Conservation (phyloP, 2,797 vertebrate species). For the Glyptemys insculpta region DNA sequence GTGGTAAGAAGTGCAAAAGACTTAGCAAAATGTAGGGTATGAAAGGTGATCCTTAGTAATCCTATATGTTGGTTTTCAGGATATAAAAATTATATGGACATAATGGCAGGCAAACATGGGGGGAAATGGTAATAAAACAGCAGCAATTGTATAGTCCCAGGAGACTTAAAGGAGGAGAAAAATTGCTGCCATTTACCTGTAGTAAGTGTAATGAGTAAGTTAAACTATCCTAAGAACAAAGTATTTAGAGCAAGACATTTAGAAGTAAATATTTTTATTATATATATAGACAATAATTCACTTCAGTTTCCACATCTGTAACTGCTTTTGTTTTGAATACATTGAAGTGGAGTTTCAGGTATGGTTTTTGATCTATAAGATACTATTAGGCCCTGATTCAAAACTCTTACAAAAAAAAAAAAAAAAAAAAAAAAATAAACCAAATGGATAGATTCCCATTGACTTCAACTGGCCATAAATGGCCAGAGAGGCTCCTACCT, state of each 20-base stretch:
- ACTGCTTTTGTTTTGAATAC: neutral
- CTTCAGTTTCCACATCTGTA: neutral
- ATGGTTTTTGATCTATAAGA: neutral
- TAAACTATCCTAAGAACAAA: neutral
- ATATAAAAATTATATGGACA: neutral
- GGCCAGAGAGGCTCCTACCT: neutral
- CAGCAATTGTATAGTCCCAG: neutral
- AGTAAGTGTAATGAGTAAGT: neutral
- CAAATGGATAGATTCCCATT: neutral
- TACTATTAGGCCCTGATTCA: neutral
- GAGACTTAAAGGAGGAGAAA: neutral
- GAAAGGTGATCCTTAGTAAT: neutral
- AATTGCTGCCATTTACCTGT: rapidly evolving
- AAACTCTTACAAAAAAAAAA: neutral
- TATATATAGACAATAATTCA: neutral
- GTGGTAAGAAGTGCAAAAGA: neutral
- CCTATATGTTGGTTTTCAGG: neutral
- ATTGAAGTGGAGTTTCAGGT: neutral
- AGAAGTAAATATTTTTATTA: neutral
- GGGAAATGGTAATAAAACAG: neutral
- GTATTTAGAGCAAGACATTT: neutral
- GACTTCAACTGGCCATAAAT: neutral
- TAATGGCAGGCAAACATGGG: neutral
- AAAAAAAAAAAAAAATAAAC: too few species aligned
- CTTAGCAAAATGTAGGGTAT: neutral